Base-by-base conservation (phyloP, 2,113 vertebrate species). In the Anoplopoma fimbria region DNA sequence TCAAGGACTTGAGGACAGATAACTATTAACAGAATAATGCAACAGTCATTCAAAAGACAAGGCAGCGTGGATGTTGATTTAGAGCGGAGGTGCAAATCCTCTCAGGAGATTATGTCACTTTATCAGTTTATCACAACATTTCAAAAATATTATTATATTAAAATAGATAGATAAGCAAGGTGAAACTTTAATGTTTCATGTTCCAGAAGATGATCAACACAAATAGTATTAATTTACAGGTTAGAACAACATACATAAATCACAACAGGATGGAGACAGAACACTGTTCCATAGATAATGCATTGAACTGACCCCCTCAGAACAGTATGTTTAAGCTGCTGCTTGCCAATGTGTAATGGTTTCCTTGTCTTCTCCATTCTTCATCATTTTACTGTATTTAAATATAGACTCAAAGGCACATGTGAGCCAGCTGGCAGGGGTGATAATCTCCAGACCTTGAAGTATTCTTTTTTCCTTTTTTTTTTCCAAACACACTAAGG, bases 1-100 rank as follows among this genome's bases (percentile, higher is more conserved):
- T 99, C 98, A 99, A 98, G 97, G 97, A 97, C 97, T 97, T 95
- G 93, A 91, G 95, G 96, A 96, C 95, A 98, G 97, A 98, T 97
- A 97, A 96, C 96, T 96, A 97, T 97, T 97, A 97, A 95, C 96
- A 96, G 96, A 97, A 96, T 97, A 96, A 96, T 94, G 90, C 95
- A 93, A 93, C 95, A 94, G 93, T 95, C 94, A 95, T 95, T 97
- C 94, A 96, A 94, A 94, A 93, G 92, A 93, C 88, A 90, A 88
- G 67, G 72, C 84, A 55, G 57, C 62, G 27, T 67, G 77, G 64
- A 67, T 47, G 68, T 64, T 42, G 68, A 47, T 42, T 47, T 60
- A 71, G 81, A 68, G 65, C 38, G 51, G 61, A 63, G 49, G n/a
- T 9, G 27, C 72, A 70, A 42, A 82, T 82, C 45, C 63, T 67